phyloP scores from a whole-genome alignment of 2,113 vertebrate genomes.

The Urocynchramus pylzowi region DNA sequence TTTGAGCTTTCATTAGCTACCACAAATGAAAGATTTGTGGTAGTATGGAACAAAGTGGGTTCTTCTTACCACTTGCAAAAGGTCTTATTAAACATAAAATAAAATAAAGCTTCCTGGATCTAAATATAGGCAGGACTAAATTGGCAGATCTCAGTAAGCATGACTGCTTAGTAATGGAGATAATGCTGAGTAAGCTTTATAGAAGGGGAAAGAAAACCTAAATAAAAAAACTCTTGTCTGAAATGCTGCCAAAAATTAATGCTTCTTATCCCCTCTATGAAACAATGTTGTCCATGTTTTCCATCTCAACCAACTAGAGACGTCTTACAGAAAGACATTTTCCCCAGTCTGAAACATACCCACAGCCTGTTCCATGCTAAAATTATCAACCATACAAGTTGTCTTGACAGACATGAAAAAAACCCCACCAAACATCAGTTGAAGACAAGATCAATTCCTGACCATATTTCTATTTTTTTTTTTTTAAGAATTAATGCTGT shows the following conservation, averaged over 20 bases:
- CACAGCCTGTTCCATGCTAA: background rate
- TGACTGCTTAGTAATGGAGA: conserved; percentile 41
- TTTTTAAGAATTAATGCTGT: background rate
- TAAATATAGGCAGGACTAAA: conserved; percentile 39
- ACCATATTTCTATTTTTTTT: background rate
- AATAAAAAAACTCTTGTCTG: conserved; percentile 36
- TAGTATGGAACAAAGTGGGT: background rate
- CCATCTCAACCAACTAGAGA: background rate
- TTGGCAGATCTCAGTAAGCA: conserved; percentile 38
- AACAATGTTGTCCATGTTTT: background rate
- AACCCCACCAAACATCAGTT: rapidly evolving
- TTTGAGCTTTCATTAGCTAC: conserved; percentile 44
- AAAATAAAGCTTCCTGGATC: conserved; percentile 35
- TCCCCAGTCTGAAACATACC: background rate
- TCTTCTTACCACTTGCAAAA: background rate
- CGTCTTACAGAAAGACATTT: background rate
- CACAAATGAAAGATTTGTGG: conserved; percentile 45
- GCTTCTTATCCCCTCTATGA: background rate
- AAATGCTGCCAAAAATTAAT: conserved; percentile 42
- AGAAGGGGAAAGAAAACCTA: conserved; percentile 1
- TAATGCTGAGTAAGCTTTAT: conserved; percentile 35
- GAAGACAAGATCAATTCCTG: background rate
- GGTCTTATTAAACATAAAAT: background rate
- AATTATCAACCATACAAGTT: background rate
- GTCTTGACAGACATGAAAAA: background rate